Evolutionary conservation across 2,888 invertebrate species (phyloP).

Genomic region (Hyposoter dolosus): DNA sequence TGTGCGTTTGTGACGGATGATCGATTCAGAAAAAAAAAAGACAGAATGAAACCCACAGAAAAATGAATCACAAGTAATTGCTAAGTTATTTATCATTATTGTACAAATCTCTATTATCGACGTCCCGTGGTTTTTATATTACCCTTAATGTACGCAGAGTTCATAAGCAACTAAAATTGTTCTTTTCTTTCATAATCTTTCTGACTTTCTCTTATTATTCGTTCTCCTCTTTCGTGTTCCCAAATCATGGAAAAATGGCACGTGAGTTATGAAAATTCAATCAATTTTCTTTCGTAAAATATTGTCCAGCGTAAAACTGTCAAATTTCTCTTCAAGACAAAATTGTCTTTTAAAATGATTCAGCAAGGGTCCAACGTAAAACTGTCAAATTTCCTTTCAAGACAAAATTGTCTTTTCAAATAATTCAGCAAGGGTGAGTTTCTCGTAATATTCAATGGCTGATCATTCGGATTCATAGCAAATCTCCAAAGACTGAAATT

Average conservation of each 20-base stretch:
- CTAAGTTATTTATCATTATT: constrained; percentile 80
- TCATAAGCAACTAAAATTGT: constrained; percentile 55
- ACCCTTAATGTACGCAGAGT: constrained; percentile 72
- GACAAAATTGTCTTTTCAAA: not conserved
- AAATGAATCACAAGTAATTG: constrained; percentile 70
- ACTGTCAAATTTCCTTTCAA: not conserved
- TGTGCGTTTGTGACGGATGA: constrained; percentile 22
- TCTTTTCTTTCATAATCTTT: constrained; percentile 61
- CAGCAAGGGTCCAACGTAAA: not conserved
- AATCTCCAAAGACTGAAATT: not conserved
- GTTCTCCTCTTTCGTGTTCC: not conserved
- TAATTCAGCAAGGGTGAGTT: not conserved
- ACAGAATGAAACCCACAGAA: constrained; percentile 22
- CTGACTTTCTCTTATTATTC: constrained; percentile 15
- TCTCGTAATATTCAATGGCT: not conserved
- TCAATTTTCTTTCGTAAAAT: not conserved
- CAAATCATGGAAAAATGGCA: not conserved
- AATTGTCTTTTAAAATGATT: not conserved
- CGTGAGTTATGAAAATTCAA: not conserved
- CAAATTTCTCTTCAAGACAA: not conserved
- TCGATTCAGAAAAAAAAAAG: not conserved
- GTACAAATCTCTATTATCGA: constrained; percentile 75
- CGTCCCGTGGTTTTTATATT: constrained; percentile 74
- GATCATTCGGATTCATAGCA: not conserved
- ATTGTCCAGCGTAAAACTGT: not conserved